Evolutionary conservation across 2,888 invertebrate species (phyloP), one percentile per base, ranked within the genome.

Genomic region (Troglohyphantes excavatus): DNA sequence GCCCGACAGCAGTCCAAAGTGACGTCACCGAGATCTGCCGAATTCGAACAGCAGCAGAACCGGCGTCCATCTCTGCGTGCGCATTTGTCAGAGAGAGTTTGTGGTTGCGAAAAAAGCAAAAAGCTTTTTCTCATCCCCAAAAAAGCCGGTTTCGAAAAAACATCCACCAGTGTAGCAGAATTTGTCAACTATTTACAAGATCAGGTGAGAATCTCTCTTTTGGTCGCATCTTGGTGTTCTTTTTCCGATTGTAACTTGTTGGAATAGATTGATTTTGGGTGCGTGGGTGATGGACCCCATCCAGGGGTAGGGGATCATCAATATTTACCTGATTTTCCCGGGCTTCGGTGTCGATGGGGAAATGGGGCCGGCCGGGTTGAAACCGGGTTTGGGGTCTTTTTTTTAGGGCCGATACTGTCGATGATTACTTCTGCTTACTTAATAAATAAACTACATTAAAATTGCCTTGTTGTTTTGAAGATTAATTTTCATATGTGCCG

Each of bases 251-350:
- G 46, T 53, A 53, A 53, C 53, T 53, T 53, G 53, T 53, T 33
- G 29, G 33, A 68, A 17, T 33, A 39, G 59, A 43, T n/a, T 13
- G 21, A n/a, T 65, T 65, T 63, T 9, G 0, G 33, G 9, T 33
- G 65, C 19, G 79, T 46, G 53, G 67, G 53, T 79, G 79, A 68
- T 61, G 61, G 53, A 61, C 33, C n/a, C 59, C 29, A 19, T 29
- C 46, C 23, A 13, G 63, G 43, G 79, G 79, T 68, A 67, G 27
- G 17, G 53, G 53, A 53, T 67, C 68, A 81, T 81, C 79, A 81
- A 81, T 81, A 81, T 81, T 81, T 81, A 81, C 79, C 79, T 81
- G 79, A 68, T 81, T 43, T 65, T 67, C 79, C 79, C 79, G 79
- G 79, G 79, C 79, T 68, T 81, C 29, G 79, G 53, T 78, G 29